phyloP scores from a whole-genome alignment of 2,797 vertebrate genomes.

The Lagorchestes hirsutus region DNA sequence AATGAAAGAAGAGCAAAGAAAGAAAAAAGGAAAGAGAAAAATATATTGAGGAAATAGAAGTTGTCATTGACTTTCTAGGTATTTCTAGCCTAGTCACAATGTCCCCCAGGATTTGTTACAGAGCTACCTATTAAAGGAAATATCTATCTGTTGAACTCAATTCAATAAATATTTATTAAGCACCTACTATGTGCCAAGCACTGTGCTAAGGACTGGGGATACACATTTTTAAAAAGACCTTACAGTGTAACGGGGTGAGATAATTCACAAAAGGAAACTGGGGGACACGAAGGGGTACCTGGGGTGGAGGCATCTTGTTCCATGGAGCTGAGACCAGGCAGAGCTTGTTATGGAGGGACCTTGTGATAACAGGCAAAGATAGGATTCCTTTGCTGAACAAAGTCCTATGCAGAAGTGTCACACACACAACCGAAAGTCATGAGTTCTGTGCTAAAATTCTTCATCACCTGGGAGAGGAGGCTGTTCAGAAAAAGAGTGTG shows the following conservation, averaged over 20 bases:
- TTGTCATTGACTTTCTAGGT: background rate
- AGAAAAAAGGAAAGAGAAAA: background rate
- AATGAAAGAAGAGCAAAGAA: background rate
- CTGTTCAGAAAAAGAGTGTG: background rate
- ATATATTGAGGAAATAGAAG: background rate
- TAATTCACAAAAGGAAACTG: background rate
- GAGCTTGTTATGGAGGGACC: background rate
- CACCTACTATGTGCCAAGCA: background rate
- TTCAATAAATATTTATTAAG: background rate
- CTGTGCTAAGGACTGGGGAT: background rate
- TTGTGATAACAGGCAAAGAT: background rate
- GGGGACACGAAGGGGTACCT: background rate
- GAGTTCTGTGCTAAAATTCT: background rate
- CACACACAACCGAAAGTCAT: background rate
- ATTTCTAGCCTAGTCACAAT: background rate
- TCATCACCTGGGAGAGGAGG: background rate
- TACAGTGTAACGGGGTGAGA: background rate
- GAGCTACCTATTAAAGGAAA: background rate
- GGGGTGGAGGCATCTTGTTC: background rate
- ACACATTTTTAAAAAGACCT: background rate
- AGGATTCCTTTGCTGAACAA: background rate
- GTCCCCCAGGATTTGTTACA: background rate
- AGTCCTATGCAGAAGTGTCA: background rate
- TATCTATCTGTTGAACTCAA: background rate
- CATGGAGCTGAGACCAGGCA: background rate